Evolutionary conservation across 2,797 vertebrate species (phyloP), one percentile per base, ranked within the genome.

Genomic region (Tragopan temminckii): DNA sequence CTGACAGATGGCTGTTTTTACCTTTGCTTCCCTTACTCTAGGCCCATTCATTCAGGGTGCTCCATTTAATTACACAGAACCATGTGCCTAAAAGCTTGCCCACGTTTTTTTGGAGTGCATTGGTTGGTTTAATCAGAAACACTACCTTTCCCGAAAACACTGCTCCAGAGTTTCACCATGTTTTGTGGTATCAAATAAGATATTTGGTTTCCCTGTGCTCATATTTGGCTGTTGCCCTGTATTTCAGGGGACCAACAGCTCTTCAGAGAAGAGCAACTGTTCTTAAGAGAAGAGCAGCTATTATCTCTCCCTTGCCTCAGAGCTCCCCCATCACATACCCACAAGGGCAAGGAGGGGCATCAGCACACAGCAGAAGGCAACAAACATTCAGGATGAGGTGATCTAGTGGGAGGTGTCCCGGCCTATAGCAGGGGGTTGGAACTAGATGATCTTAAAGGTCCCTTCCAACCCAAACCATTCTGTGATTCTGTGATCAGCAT

Each of bases 1-100:
- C 13, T 79, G 89, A 91, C 82, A 95, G 89, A 95, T 88, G 80
- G 77, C 64, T 69, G 69, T 35, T 90, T 92, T 84, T 85, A 66
- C 84, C 90, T 95, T 80, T 95, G 89, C 90, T 68, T 92, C 70
- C 23, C 18, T 89, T 94, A 93, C 77, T 82, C 70, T 88, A 69
- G 80, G 57, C 53, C 80, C 75, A 75, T 93, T 95, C 83, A 88
- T 80, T 92, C 85, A 59, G 48, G 17, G 38, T 3, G 9, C 36
- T 93, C 33, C 77, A 77, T 91, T 94, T 82, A 77, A 88, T 94
- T 84, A 84, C 64, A 68, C 15, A 62, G 57, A 61, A 36, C 50
- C n/a, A 59, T 0, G 8, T 67, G 35, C 53, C 35, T 58, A 53
- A 83, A 94, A 79, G 29, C n/a, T 59, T 4, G 3, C 21, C 36